Percentiles rank a stretch among this genome's conserved stretches.
phyloP scores from a whole-genome alignment of 2,113 vertebrate species.

The Butorides virescens region DNA sequence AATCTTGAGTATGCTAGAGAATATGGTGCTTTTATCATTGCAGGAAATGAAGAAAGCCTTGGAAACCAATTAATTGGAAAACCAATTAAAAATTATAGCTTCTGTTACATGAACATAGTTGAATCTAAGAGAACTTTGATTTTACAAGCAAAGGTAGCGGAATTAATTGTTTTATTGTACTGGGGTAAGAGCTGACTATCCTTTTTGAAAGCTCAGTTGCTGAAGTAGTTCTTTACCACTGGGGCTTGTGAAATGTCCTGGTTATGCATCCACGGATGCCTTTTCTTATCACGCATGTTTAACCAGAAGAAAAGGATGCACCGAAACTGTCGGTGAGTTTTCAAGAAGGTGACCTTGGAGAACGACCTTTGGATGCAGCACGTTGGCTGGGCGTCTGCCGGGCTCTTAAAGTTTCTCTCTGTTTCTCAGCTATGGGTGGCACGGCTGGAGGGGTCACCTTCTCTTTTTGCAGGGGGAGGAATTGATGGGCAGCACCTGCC shows the following conservation, averaged over 20 bases:
- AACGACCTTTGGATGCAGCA: background rate
- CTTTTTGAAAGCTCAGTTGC: background rate
- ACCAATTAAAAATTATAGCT: background rate
- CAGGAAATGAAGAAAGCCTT: background rate
- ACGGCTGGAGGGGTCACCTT: background rate
- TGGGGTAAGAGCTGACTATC: background rate
- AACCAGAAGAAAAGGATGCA: background rate
- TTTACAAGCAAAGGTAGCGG: background rate
- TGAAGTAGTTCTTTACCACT: background rate
- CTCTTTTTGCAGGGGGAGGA: background rate
- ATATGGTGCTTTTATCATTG: background rate
- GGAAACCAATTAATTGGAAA: background rate
- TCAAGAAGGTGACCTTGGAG: background rate
- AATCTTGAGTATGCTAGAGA: background rate
- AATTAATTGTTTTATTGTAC: background rate
- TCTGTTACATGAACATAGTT: background rate
- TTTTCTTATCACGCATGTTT: background rate
- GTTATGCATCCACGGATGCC: background rate
- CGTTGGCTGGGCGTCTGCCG: accelerated
- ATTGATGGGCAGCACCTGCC: background rate
- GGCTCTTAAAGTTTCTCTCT: background rate
- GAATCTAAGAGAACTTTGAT: background rate
- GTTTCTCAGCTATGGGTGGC: background rate
- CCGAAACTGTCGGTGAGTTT: background rate
- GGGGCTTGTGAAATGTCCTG: background rate